These are phyloP conservation scores for Junco hyemalis DNA, from an alignment of 2,113 vertebrate species.

Conservation along the genomic window DNA sequence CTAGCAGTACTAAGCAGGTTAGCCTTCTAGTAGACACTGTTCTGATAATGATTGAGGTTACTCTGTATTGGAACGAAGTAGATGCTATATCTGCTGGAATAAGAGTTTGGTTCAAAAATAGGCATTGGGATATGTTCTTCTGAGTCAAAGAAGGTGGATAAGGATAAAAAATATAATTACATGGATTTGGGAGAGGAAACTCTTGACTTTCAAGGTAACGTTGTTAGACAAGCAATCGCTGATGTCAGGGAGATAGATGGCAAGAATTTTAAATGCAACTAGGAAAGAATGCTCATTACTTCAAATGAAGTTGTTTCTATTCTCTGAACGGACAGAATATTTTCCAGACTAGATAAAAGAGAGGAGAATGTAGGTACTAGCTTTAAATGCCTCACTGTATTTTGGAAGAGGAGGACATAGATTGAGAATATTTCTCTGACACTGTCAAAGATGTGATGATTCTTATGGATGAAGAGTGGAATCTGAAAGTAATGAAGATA, in stretches of 20 bases:
- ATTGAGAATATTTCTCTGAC: background rate
- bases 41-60: background rate
- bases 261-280: background rate
- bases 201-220: background rate
- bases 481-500: background rate
- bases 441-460: background rate
- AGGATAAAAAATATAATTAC: background rate
- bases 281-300: background rate
- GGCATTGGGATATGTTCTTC: background rate
- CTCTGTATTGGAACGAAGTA: background rate
- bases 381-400: background rate
- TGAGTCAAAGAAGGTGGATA: background rate
- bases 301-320: background rate
- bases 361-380: background rate
- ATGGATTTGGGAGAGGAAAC: background rate
- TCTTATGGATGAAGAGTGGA: background rate
- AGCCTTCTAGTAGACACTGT: background rate
- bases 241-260: background rate
- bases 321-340: background rate
- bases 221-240: background rate
- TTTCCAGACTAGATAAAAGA: background rate
- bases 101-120: background rate
- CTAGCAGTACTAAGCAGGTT: background rate
- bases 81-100: background rate
- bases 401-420: background rate